phyloP scores from a whole-genome alignment of 2,888 invertebrate genomes.

The Lysandra coridon region DNA sequence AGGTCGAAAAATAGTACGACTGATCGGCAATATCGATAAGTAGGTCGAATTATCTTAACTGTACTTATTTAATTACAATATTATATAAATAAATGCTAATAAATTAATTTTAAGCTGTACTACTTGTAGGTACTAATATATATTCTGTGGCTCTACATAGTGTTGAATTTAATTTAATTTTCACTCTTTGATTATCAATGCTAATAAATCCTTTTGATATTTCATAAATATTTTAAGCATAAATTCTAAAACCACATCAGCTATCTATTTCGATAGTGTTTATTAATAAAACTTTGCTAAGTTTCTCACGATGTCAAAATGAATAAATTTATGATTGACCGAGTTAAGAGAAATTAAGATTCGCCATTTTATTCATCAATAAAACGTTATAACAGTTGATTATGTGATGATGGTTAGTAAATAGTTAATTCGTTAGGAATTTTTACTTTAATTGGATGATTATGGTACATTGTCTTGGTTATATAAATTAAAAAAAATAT shows the following conservation, averaged over 20 bases:
- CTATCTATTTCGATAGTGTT: neutral
- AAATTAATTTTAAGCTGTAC: neutral
- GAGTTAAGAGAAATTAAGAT: slow-evolving; percentile 6
- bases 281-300: neutral
- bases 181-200: neutral
- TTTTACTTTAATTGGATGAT: neutral
- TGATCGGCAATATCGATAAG: no score
- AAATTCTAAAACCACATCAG: neutral
- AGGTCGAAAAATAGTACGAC: no score
- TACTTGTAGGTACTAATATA: no score
- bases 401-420: slow-evolving; percentile 23
- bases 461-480: neutral
- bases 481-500: neutral
- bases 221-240: neutral
- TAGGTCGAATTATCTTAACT: neutral
- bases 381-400: slow-evolving; percentile 12
- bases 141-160: neutral
- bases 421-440: slow-evolving; percentile 37
- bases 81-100: neutral
- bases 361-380: neutral
- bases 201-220: neutral
- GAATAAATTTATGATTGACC: slow-evolving; percentile 28
- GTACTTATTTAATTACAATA: neutral
- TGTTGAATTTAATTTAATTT: neutral
- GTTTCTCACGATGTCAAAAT: slow-evolving; percentile 26